Evolutionary conservation across 2,888 invertebrate genomes (phyloP).

Genomic region (Micoletzkya japonica): DNA sequence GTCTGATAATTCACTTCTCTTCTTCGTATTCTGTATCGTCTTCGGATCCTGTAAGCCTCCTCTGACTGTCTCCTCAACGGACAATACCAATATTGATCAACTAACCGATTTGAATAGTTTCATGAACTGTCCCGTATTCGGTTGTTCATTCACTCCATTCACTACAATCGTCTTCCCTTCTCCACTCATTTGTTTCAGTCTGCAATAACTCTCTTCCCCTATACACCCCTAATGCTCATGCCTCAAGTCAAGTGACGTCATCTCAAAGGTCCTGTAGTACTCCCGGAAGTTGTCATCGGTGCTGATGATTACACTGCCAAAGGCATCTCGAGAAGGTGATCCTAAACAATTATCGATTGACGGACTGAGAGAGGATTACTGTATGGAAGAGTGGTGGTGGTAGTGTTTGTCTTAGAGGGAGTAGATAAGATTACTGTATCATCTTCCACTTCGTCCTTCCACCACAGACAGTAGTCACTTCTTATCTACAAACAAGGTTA

Average conservation of each 20-base stretch:
- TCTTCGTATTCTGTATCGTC: slow-evolving; percentile 30
- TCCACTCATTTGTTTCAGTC: slow-evolving; percentile 22
- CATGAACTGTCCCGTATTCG: slow-evolving; percentile 38
- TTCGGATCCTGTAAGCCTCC: slow-evolving; percentile 24
- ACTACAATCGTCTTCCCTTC: slow-evolving; percentile 41
- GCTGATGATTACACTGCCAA: slow-evolving; percentile 30
- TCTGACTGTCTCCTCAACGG: too few relatives aligned
- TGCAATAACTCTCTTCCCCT: background rate
- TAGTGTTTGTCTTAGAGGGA: background rate
- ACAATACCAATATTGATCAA: too few relatives aligned
- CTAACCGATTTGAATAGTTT: slow-evolving; percentile 43
- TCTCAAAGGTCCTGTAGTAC: slow-evolving; percentile 55
- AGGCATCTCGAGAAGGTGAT: slow-evolving; percentile 9
- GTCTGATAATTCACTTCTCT: slow-evolving; percentile 37
- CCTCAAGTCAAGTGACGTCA: slow-evolving; percentile 51
- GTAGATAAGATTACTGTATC: background rate
- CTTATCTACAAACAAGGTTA: background rate
- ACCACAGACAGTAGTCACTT: slow-evolving; percentile 52
- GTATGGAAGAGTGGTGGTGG: background rate
- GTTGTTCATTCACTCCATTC: slow-evolving; percentile 42
- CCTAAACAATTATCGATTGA: background rate
- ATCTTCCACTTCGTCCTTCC: slow-evolving; percentile 37
- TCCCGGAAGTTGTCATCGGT: slow-evolving; percentile 42
- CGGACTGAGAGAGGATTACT: background rate
- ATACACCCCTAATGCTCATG: background rate